These are phyloP conservation scores for Zelostemma sp. DNA, from an alignment of 1,140 invertebrate genomes.

Conservation along the genomic window DNA sequence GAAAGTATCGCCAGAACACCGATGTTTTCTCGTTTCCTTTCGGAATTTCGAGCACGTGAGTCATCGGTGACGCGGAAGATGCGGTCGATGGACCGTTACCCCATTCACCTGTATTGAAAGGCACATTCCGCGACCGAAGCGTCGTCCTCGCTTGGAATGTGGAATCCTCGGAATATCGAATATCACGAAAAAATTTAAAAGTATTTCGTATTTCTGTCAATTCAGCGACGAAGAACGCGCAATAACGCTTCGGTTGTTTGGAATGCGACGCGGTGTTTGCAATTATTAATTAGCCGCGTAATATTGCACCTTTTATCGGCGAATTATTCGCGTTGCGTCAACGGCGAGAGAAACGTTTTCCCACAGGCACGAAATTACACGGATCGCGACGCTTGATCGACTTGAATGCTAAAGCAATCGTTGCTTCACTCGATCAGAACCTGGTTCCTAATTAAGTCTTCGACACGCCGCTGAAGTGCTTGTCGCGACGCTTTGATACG, in stretches of 20 bases:
- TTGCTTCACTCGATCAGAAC: constrained; percentile 1
- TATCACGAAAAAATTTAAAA: not conserved
- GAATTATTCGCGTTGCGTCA: constrained; percentile 5
- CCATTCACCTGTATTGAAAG: too few relatives aligned
- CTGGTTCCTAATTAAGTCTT: constrained; percentile 7
- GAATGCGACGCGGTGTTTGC: not conserved
- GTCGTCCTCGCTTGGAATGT: too few relatives aligned
- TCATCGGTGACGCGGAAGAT: constrained; percentile 3
- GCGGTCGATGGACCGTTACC: not conserved
- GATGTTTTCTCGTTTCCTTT: not conserved
- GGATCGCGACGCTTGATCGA: not conserved
- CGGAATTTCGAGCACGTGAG: constrained; percentile 19
- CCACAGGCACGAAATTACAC: not conserved
- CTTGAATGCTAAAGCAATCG: too few relatives aligned
- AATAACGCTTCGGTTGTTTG: too few relatives aligned
- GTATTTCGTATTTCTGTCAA: too few relatives aligned
- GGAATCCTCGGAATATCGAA: not conserved
- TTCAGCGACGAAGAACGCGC: too few relatives aligned
- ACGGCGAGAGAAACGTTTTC: not conserved
- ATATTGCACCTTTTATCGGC: not conserved
- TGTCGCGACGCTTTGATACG: too few relatives aligned
- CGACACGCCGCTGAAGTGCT: constrained; percentile 4
- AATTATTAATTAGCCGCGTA: not conserved
- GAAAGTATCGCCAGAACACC: too few relatives aligned
- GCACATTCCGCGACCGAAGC: too few relatives aligned